A percentile compares a stretch with the other conserved stretches of the same genome.
Evolutionary conservation across 2,888 invertebrate genomes (phyloP).

Genomic region (Sphaeridia pumilis): DNA sequence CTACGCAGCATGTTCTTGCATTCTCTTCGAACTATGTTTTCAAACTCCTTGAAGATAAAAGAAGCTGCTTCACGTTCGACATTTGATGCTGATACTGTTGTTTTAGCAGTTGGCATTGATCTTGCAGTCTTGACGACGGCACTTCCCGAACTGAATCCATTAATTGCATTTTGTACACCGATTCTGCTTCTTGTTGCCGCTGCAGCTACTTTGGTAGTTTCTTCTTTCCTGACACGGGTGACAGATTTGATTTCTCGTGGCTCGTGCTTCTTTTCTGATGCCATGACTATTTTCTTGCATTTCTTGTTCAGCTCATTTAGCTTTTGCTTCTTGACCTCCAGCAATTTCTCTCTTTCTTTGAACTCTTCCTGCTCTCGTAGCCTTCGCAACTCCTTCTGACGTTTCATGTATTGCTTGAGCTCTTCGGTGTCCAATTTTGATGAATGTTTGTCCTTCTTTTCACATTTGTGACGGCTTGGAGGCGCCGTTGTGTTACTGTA

Average conservation of each 20-base stretch:
- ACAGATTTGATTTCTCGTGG: too few species aligned
- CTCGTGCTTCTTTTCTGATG: conserved; percentile 1
- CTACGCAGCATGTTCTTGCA: conserved; percentile 22
- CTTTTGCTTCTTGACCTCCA: conserved; percentile 19
- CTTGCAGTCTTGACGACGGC: too few species aligned
- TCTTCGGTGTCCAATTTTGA: conserved; percentile 13
- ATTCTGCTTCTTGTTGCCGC: too few species aligned
- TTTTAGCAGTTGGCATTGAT: neutral
- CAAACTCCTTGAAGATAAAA: conserved; percentile 28
- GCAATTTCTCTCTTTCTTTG: conserved; percentile 18
- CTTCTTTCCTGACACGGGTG: too few species aligned
- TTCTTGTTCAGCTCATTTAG: conserved; percentile 22
- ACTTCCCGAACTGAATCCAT: too few species aligned
- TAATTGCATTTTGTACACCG: too few species aligned
- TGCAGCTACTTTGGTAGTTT: too few species aligned
- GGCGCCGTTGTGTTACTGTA: neutral
- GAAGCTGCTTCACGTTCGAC: conserved; percentile 9
- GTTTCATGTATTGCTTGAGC: conserved; percentile 21
- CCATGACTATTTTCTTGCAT: conserved; percentile 15
- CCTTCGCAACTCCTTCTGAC: conserved; percentile 23
- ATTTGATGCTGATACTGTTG: conserved; percentile 6
- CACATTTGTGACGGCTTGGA: too few species aligned
- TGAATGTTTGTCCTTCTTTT: conserved; percentile 10
- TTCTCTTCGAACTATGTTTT: conserved; percentile 28
- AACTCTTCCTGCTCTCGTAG: conserved; percentile 20